These are phyloP conservation scores for Brachymystax lenok DNA, from an alignment of 2,797 vertebrate species.

Conservation along the genomic window DNA sequence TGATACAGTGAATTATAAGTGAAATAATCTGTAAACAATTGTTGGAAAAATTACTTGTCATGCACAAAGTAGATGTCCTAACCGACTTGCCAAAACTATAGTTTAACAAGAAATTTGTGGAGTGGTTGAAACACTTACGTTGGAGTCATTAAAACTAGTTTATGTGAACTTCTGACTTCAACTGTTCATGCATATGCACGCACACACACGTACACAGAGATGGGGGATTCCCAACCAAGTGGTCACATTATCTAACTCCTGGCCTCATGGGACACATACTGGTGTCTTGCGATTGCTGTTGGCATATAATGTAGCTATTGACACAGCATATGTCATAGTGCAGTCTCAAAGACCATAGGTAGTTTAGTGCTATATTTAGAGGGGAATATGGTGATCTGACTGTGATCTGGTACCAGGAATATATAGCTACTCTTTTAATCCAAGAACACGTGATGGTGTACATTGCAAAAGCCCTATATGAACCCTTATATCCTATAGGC, in stretches of 20 bases:
- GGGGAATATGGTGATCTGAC: not conserved
- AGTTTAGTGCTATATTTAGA: not conserved
- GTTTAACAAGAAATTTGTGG: too few species aligned
- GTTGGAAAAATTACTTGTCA: too few species aligned
- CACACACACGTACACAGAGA: not conserved
- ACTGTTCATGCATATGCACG: too few species aligned
- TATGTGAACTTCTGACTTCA: too few species aligned
- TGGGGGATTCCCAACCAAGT: conserved; percentile 21
- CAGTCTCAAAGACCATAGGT: not conserved
- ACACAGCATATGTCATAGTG: not conserved
- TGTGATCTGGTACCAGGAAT: not conserved
- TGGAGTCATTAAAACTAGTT: too few species aligned
- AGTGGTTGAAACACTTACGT: too few species aligned
- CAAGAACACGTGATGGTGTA: not conserved
- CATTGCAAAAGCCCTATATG: not conserved
- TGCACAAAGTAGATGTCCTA: too few species aligned
- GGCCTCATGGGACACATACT: not conserved
- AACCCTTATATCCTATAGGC: too few species aligned
- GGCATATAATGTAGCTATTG: not conserved
- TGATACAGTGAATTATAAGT: too few species aligned
- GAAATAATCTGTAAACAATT: too few species aligned
- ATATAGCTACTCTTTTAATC: not conserved
- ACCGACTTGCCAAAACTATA: too few species aligned
- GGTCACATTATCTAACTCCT: not conserved
- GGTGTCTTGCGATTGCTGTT: not conserved